These are phyloP conservation scores for Ctenodactylus gundi DNA, from an alignment of 2,113 vertebrate species.

Conservation along the genomic window DNA sequence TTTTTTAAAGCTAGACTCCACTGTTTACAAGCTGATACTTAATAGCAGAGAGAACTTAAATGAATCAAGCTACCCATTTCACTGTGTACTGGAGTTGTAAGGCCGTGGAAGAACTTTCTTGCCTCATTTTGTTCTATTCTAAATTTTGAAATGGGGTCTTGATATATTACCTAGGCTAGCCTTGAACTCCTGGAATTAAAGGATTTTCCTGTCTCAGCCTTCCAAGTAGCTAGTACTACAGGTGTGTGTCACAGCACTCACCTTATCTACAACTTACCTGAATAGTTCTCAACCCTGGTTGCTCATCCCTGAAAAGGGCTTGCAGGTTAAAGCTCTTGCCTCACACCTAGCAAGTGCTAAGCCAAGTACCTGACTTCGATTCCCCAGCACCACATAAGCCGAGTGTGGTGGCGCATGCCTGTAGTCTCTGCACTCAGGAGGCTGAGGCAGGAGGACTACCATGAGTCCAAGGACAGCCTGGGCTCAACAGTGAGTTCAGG, in stretches of 20 bases:
- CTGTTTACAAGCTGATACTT: slow-evolving; percentile 23
- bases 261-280: not conserved
- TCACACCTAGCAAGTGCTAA: too few relatives aligned
- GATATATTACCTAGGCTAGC: not conserved
- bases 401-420: too few relatives aligned
- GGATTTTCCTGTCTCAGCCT: not conserved
- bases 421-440: too few relatives aligned
- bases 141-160: not conserved
- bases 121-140: not conserved
- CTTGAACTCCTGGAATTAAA: not conserved
- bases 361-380: too few relatives aligned
- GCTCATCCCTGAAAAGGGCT: too few relatives aligned
- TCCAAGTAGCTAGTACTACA: not conserved
- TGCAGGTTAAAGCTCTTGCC: too few relatives aligned
- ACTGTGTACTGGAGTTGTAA: not conserved
- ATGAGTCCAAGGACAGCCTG: too few relatives aligned
- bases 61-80: not conserved
- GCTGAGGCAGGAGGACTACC: too few relatives aligned
- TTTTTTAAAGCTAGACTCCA: not conserved
- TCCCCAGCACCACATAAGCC: too few relatives aligned
- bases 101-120: not conserved
- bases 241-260: not conserved
- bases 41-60: not conserved
- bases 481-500: too few relatives aligned
- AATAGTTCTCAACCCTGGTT: not conserved